Base-by-base conservation (phyloP, 2,888 invertebrate genomes). In the Spilarctia lutea region DNA sequence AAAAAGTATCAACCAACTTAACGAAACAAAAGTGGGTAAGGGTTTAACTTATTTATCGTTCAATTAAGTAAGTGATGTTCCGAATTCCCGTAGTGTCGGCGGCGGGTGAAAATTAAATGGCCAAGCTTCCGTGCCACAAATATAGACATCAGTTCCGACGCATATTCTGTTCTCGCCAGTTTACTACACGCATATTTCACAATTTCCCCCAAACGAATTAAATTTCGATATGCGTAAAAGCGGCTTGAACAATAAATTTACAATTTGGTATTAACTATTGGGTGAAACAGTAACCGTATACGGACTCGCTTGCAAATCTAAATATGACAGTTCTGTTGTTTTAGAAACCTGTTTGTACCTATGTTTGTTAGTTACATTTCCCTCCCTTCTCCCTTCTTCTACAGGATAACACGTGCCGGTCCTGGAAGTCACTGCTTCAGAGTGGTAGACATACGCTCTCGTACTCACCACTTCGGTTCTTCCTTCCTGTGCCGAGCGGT, bases 201-300 rank as follows among this genome's bases (percentile, higher is more conserved):
- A 52, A 69, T 69, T 35, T 35, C 35, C 68, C n/a, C 35, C 35
- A 69, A 68, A 69, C 65, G 84, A 89, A 91, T 92, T 90, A 90
- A 91, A 91, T 90, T 88, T 89, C 86, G 85, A 89, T 87, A 86
- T 86, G 86, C 86, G 86, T 88, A 89, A 91, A 91, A 89, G 88
- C 89, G 87, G 88, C 85, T 87, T 83, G 83, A 88, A 91, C 89
- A 91, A 91, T 91, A 91, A 91, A 92, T 91, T 92, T 92, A 91
- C 94, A 95, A 95, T 94, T 95, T 94, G 30, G 7, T 63, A 30
- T 18, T 63, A 63, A 63, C 63, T 63, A 94, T 92, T 91, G 87
- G 86, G 13, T 68, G 48, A 13, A 48, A 20, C 33, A 48, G 33
- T 18, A 30, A 13, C 33, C 30, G 2, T 68, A 3, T 13, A 48